A percentile compares a stretch with the other conserved stretches of the same genome.
phyloP scores from a whole-genome alignment of 2,888 invertebrate genomes.

The Xestia rhomboidea region DNA sequence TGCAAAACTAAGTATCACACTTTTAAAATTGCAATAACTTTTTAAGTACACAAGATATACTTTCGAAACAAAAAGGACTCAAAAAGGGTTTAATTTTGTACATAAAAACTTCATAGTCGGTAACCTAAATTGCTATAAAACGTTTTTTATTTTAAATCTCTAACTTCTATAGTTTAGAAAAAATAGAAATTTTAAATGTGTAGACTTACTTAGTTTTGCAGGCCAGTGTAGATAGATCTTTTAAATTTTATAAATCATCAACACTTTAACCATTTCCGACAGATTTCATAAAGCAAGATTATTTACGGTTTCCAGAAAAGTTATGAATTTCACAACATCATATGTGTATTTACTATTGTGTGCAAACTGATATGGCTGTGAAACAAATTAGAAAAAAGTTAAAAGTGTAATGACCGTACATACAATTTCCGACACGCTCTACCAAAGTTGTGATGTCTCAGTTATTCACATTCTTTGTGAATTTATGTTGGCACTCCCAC shows the following conservation, averaged over 20 bases:
- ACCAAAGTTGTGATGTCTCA: conserved; percentile 26
- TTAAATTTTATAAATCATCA: not conserved
- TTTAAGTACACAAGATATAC: too few relatives aligned
- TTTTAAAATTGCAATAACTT: too few relatives aligned
- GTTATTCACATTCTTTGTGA: conserved; percentile 30
- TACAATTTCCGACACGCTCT: conserved; percentile 33
- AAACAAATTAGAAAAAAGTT: not conserved
- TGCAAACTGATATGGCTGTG: conserved; percentile 5
- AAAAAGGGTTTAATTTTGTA: too few relatives aligned
- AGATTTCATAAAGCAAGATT: conserved; percentile 5
- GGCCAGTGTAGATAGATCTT: conserved; percentile 14
- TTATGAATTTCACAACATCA: not conserved
- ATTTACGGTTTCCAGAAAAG: not conserved
- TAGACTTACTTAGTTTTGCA: too few relatives aligned
- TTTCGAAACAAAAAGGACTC: too few relatives aligned
- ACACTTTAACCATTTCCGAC: not conserved
- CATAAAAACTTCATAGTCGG: too few relatives aligned
- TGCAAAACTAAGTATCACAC: too few relatives aligned
- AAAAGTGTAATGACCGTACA: conserved; percentile 23
- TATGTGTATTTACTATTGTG: conserved; percentile 2
- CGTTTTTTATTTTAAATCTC: too few relatives aligned
- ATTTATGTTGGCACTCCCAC: conserved; percentile 11
- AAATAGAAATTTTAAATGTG: too few relatives aligned
- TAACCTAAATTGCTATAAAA: too few relatives aligned
- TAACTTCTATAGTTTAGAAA: too few relatives aligned